Conservation (phyloP, 2,113 vertebrate species). For the Hucho hucho region DNA sequence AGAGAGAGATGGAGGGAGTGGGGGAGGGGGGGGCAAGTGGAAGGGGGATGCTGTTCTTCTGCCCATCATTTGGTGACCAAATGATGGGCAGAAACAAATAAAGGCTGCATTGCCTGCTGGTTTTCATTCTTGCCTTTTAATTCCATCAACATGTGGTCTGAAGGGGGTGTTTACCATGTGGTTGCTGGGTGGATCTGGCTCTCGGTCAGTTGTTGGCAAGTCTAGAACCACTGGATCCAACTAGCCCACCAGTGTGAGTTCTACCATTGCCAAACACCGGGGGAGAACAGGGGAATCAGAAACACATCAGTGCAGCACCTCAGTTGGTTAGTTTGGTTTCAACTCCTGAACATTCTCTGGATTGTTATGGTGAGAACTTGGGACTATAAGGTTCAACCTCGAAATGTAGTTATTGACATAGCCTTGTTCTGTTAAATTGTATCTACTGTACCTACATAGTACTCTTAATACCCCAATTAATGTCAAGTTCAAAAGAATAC, state of each 20-base stretch:
- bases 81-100: too few species aligned
- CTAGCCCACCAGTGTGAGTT: conserved; percentile 90
- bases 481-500: too few species aligned
- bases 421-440: too few species aligned
- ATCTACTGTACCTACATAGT: too few species aligned
- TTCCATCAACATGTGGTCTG: neutral
- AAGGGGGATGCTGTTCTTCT: neutral
- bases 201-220: conserved; percentile 85
- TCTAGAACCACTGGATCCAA: conserved; percentile 90
- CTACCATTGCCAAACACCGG: conserved; percentile 88
- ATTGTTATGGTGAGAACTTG: too few species aligned
- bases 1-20: neutral
- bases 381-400: too few species aligned
- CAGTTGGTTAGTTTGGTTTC: too few species aligned
- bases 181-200: conserved; percentile 37
- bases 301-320: conserved; percentile 11
- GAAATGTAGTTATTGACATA: too few species aligned
- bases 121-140: neutral
- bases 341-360: too few species aligned
- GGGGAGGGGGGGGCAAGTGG: neutral
- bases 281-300: conserved; percentile 32
- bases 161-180: neutral
- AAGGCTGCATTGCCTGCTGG: neutral
- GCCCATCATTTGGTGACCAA: neutral
- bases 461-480: too few species aligned